Base-by-base conservation (phyloP, 1,140 invertebrate species). In the Coelopa frigida region DNA sequence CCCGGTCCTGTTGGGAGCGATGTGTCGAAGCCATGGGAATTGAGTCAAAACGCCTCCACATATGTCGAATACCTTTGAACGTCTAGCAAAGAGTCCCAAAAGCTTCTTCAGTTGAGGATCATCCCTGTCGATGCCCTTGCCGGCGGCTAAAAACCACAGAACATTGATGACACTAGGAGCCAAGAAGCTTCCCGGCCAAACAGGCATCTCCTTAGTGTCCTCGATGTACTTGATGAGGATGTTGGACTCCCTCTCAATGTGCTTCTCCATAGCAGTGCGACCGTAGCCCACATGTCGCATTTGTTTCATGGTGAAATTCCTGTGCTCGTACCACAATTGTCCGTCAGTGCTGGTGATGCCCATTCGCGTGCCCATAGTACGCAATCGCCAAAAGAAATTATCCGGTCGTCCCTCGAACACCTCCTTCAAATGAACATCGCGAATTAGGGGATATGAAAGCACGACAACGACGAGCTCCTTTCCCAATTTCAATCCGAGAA, bases 301-400 rank as follows among this genome's bases (percentile, higher is more conserved):
- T 43, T 83, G 77, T 46, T 78, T 77, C 27, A 88, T 58, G 4
- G 82, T 76, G 69, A 89, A 90, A 37, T 72, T 70, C 33, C 87
- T 74, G 48, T 91, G 82, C 51, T 83, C 80, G 35, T 72, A 74
- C 87, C 88, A 92, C 7, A 81, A 56, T 5, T 73, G 55, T 0
- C 87, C 87, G 46, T 90, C 85, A 2, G 80, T 79, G 64, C 82
- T 85, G 1, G 85, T 85, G 18, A 89, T 82, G 21, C 85, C 63
- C 42, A 56, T 59, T 18, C 51, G 56, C 35, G 77, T 75, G 20
- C 84, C 84, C 61, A 87, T 75, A 32, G 81, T 82, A 32, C 84
- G 67, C 7, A 87, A 60, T 26, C 76, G 71, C 26, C 80, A 70
- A 51, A 87, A 87, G 54, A 83, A 84, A 45, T 76, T 81, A 61